Evolutionary conservation across 2,113 vertebrate genomes (phyloP), one percentile per base, ranked within the genome.

Genomic region (Fregata magnificens): DNA sequence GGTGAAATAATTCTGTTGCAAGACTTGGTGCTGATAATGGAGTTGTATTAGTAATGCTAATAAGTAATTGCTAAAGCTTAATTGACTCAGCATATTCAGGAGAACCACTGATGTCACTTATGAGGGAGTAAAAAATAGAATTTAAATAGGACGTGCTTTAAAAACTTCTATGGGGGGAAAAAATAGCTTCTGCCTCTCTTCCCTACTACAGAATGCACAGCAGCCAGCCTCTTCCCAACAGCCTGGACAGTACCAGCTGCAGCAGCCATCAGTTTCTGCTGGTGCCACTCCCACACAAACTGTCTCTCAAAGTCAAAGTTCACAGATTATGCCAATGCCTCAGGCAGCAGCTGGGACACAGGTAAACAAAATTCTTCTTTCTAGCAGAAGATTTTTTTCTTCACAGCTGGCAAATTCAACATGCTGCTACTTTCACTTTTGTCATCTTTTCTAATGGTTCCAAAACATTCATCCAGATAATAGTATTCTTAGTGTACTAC

Each of bases 281-380:
- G 97, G 98, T 17, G 38, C 92, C 49, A 55, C 97, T 65, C 73
- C 96, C 65, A 59, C 95, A 70, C 98, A 97, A 91, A 95, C 97
- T 34, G 85, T 83, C 45, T 97, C 97, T 93, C 98, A 98, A 59
- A 94, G 96, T 88, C 98, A 95, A 2, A 85, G 93, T 85, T 92
- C 98, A 90, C 97, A 98, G 95, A 65, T 98, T 65, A 97, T 98
- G 91, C 94, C 97, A 50, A 84, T 95, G 96, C 96, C 98, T 97
- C 98, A 98, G 89, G 96, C 95, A 79, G 86, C 98, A 97, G 79
- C 96, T 94, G 98, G 97, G 89, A 97, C 98, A 85, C 98, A 98
- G 98, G 98, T 98, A 98, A 97, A 90, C n/a, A 70, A 50, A 76
- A 85, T 88, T 95, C 49, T 61, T 92, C 56, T 78, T 88, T 71